Percentiles rank a stretch among this genome's conserved stretches.
Evolutionary conservation across 2,888 invertebrate genomes (phyloP).

Genomic region (Tinea trinotella): DNA sequence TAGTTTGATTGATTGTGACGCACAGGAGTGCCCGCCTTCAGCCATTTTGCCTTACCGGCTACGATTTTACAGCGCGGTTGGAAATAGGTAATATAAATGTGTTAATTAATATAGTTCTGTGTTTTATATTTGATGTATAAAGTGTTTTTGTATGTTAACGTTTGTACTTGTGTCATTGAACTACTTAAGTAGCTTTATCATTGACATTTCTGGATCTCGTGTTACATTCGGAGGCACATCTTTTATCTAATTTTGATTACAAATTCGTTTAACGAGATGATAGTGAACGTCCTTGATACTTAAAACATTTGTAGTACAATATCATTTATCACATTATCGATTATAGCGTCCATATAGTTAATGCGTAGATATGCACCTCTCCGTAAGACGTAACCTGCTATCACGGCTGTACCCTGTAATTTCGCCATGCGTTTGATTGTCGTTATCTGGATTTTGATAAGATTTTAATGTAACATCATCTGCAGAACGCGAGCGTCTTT

Average conservation of each 20-base stretch:
- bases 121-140: neutral
- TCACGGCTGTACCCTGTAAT: constrained; percentile 59
- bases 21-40: constrained; percentile 74
- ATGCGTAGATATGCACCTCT: constrained; percentile 21
- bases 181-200: neutral
- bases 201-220: neutral
- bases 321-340: neutral
- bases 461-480: constrained; percentile 13
- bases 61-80: constrained; percentile 66
- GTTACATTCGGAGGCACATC: neutral
- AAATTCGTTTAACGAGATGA: neutral
- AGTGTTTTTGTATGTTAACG: neutral
- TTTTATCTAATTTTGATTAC: neutral
- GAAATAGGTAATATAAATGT: constrained; percentile 24
- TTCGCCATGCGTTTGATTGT: constrained; percentile 49
- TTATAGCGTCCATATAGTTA: neutral
- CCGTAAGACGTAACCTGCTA: constrained; percentile 33
- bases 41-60: constrained; percentile 73
- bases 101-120: neutral
- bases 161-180: neutral
- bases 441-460: constrained; percentile 45
- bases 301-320: neutral
- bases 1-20: constrained; percentile 53
- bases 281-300: neutral
- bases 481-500: neutral